Evolutionary conservation across 35 echinoderm and acorn worm species (phyloP).

Genomic region (Lytechinus variegatus): DNA sequence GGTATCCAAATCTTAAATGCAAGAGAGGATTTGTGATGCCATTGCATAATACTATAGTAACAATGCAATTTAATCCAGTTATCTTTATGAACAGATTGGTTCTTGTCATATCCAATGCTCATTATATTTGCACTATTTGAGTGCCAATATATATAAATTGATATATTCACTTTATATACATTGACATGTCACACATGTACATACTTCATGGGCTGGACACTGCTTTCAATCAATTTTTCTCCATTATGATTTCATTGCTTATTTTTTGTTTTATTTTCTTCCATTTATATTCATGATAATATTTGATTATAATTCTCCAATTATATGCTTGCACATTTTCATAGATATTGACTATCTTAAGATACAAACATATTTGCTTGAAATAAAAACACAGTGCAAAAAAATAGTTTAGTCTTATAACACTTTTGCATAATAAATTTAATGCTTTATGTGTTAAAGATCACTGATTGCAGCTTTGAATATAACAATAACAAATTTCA

Average conservation of each 20-base stretch:
- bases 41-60: too few species aligned
- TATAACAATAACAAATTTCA: too few species aligned
- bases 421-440: background rate
- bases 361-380: background rate
- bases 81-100: too few species aligned
- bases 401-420: background rate
- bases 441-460: background rate
- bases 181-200: background rate
- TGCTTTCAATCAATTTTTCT: background rate
- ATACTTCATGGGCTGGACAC: background rate
- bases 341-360: background rate
- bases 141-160: too few species aligned
- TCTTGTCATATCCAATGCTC: too few species aligned
- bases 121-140: too few species aligned
- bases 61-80: too few species aligned
- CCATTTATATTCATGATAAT: background rate
- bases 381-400: background rate
- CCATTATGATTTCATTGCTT: background rate
- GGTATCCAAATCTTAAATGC: too few species aligned
- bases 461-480: too few species aligned
- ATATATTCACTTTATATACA: too few species aligned
- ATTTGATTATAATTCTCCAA: background rate
- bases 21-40: too few species aligned
- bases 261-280: background rate
- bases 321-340: background rate